Percentiles rank a stretch among this genome's conserved stretches.
phyloP scores from a whole-genome alignment of 2,113 vertebrate species.

The Phalacrocorax brasilianus region DNA sequence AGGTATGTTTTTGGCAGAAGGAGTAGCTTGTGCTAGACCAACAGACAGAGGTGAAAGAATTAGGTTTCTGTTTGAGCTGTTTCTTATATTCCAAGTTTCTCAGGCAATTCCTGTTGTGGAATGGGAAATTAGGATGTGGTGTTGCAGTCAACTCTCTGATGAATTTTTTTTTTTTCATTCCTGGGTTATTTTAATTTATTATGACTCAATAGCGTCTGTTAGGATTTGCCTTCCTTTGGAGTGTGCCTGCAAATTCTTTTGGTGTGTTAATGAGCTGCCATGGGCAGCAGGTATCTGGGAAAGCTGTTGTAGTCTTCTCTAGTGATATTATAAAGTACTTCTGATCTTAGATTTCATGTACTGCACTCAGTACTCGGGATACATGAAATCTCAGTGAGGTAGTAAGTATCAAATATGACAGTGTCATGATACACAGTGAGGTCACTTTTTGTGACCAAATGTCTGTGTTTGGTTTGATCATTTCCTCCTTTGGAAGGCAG shows the following conservation, averaged over 20 bases:
- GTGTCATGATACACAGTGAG: accelerated
- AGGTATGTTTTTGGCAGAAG: neutral
- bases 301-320: neutral
- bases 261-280: neutral
- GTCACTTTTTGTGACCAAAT: neutral
- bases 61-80: no score
- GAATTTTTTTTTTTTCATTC: neutral
- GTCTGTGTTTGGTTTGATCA: neutral
- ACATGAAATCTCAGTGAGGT: neutral
- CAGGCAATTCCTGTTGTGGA: neutral
- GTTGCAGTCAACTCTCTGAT: neutral
- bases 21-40: neutral
- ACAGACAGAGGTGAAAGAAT: neutral
- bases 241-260: neutral
- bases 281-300: neutral
- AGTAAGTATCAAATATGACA: neutral
- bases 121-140: neutral
- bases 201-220: neutral
- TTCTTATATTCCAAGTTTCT: neutral
- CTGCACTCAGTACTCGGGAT: neutral
- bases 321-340: neutral
- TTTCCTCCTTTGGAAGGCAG: neutral
- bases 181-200: neutral
- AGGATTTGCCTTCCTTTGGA: neutral
- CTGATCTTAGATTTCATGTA: neutral